A percentile compares a stretch with the other conserved stretches of the same genome.
These are phyloP conservation scores for Stichopus horrens DNA, from an alignment of 53 echinoderm and acorn worm species.

Conservation along the genomic window DNA sequence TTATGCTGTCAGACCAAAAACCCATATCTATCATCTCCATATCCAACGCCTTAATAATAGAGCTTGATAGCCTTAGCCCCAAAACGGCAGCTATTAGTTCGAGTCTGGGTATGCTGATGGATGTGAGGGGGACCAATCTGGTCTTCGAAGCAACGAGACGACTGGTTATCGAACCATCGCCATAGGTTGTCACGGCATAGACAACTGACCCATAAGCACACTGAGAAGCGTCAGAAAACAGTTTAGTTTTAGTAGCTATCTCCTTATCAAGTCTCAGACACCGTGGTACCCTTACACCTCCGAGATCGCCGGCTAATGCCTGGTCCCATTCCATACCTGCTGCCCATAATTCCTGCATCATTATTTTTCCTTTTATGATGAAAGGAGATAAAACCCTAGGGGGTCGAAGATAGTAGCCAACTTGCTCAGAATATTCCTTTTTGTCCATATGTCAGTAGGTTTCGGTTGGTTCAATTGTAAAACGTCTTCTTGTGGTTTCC, in stretches of 20 bases:
- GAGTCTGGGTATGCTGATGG: slow-evolving; percentile 20
- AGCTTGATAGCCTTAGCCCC: slow-evolving; percentile 1
- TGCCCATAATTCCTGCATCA: too few relatives aligned
- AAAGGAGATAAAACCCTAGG: slow-evolving; percentile 18
- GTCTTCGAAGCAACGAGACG: slow-evolving; percentile 34
- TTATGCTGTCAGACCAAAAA: slow-evolving; percentile 39
- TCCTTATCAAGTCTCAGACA: too few relatives aligned
- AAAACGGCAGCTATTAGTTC: slow-evolving; percentile 44
- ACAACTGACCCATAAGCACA: slow-evolving; percentile 9
- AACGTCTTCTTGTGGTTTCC: slow-evolving; percentile 21
- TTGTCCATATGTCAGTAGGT: background rate
- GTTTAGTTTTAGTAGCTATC: background rate
- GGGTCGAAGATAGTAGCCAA: slow-evolving; percentile 4
- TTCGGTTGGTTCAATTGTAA: background rate
- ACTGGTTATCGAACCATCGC: background rate
- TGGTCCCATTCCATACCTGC: slow-evolving; percentile 37
- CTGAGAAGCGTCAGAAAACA: slow-evolving; percentile 34
- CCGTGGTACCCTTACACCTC: too few relatives aligned
- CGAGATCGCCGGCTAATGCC: too few relatives aligned
- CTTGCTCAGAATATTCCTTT: background rate
- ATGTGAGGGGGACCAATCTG: slow-evolving; percentile 15
- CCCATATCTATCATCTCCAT: slow-evolving; percentile 12
- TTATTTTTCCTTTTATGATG: slow-evolving; percentile 27
- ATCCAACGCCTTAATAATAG: background rate
- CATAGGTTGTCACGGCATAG: slow-evolving; percentile 12